phyloP scores from a whole-genome alignment of 2,888 invertebrate genomes.

The Lithosia quadra region DNA sequence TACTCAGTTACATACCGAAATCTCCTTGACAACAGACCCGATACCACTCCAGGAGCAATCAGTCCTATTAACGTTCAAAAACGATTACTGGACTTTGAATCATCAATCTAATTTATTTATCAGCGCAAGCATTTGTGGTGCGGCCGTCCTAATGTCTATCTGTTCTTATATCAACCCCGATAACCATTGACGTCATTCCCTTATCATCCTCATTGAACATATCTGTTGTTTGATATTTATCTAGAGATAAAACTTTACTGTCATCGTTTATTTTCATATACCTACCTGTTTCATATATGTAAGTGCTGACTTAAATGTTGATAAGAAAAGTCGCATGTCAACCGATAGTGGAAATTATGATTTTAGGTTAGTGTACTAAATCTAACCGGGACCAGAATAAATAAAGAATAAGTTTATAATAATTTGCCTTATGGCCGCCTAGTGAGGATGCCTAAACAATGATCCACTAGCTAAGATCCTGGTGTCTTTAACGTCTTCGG shows the following conservation, averaged over 20 bases:
- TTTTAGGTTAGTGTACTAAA: slow-evolving; percentile 5
- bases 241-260: slow-evolving; percentile 22
- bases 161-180: slow-evolving; percentile 22
- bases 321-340: background rate
- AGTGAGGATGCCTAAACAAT: no score
- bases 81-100: slow-evolving; percentile 16
- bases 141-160: slow-evolving; percentile 47
- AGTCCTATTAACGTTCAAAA: slow-evolving; percentile 22
- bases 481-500: no score
- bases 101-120: slow-evolving; percentile 22
- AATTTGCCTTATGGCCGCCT: no score
- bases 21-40: background rate
- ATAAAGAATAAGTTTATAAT: no score
- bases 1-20: background rate
- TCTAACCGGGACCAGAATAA: no score
- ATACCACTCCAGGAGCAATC: background rate
- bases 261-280: slow-evolving; percentile 14
- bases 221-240: slow-evolving; percentile 35
- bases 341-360: background rate
- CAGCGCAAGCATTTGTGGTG: slow-evolving; percentile 20
- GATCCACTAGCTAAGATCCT: background rate
- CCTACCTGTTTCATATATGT: slow-evolving; percentile 10
- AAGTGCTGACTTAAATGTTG: slow-evolving; percentile 6
- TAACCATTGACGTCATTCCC: slow-evolving; percentile 47
- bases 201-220: slow-evolving; percentile 40